These are phyloP conservation scores for Anguilla marmorata DNA, from an alignment of 2,797 vertebrate genomes.

Conservation along the genomic window DNA sequence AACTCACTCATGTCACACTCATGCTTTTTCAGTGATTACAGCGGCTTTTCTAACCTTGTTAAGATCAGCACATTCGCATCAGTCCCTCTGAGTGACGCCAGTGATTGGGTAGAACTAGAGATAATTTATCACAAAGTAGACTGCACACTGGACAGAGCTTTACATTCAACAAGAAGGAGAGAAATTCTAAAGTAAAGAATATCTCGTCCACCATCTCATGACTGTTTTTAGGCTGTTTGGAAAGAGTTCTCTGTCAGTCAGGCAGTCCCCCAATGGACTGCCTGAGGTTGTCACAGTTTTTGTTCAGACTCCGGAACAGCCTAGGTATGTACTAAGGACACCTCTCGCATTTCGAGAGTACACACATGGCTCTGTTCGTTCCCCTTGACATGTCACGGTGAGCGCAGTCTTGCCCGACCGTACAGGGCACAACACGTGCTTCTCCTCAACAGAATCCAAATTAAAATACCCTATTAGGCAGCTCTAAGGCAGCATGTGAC, in stretches of 20 bases:
- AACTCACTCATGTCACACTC: neutral
- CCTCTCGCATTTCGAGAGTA: neutral
- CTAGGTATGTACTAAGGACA: neutral
- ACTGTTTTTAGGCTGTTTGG: neutral
- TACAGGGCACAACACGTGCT: too few species aligned
- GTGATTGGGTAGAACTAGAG: neutral
- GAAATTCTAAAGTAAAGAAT: neutral
- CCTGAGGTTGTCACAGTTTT: neutral
- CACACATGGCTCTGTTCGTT: neutral
- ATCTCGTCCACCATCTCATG: neutral
- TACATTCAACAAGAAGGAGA: neutral
- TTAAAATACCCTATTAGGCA: neutral
- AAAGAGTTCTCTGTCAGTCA: conserved; percentile 8
- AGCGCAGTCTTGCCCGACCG: neutral
- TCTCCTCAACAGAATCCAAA: neutral
- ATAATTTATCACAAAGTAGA: neutral
- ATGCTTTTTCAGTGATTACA: neutral
- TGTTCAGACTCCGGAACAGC: neutral
- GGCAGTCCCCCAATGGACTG: neutral
- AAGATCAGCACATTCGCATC: neutral
- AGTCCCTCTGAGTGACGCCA: neutral
- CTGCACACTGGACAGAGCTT: neutral
- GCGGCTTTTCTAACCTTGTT: neutral
- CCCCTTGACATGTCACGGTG: neutral
- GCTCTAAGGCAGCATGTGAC: neutral